Evolutionary conservation across 2,888 invertebrate genomes (phyloP), one percentile per base, ranked within the genome.

Genomic region (Phortica magna): DNA sequence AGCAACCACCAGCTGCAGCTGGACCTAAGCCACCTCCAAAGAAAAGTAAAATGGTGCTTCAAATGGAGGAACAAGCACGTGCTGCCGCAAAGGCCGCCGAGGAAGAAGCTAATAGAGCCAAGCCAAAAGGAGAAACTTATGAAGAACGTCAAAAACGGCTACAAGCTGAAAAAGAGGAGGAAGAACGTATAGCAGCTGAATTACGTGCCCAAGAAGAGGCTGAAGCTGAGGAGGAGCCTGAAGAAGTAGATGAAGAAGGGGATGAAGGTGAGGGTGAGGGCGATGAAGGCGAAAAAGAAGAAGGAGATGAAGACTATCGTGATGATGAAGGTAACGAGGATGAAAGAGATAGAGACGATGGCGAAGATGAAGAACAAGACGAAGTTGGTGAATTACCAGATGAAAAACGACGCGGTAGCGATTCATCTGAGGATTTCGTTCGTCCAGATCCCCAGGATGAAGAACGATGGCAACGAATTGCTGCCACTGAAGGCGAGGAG

Each of bases 21-120:
- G 88, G 86, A 9, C 89, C 91, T 6, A 91, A 90, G 76, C 91
- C 92, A 48, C 91, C 92, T 59, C 91, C 92, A 75, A 91, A 91
- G 78, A 91, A 91, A 81, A 91, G 91, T 78, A 91, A 91, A 83
- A 80, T 90, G 73, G 91, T 90, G 42, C 79, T 91, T 64, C 90
- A 92, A 85, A 89, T 91, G 88, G 91, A 92, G 76, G 90, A 92
- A 76, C 91, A 92, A 78, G 90, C 91, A n/a, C 89, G 81, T 68
- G 91, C 90, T 0, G 92, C 91, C 0, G 91, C 91, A 19, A 90
- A 89, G 76, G 89, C 91, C 43, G 91, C 90, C 42, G 90, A 91
- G 75, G 90, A 91, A 48, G 84, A 85, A 55, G 90, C 90, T 31
- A 84, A 89, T 65, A 89, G 89, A n/a, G 86, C 89, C 73, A 89